These are phyloP conservation scores for Falco concolor DNA, from an alignment of 2,797 vertebrate species.

Conservation along the genomic window DNA sequence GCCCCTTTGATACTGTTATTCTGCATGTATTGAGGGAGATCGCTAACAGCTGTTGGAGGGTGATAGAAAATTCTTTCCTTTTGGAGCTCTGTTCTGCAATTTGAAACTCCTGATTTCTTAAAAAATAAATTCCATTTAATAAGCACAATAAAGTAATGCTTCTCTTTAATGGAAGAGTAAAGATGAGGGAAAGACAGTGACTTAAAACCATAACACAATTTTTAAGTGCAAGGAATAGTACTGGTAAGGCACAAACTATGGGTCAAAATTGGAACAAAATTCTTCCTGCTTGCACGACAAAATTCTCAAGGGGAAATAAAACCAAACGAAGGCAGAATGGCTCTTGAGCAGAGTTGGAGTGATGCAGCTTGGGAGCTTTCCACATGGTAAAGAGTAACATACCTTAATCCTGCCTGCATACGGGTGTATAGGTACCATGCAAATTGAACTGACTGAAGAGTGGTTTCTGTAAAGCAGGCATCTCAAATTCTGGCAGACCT, in stretches of 20 bases:
- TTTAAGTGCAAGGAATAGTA: not conserved
- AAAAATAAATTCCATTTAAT: not conserved
- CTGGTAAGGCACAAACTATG: not conserved
- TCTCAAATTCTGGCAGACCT: not conserved
- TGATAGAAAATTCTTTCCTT: not conserved
- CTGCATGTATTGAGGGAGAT: not conserved
- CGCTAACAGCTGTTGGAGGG: not conserved
- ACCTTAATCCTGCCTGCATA: not conserved
- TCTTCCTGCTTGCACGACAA: not conserved
- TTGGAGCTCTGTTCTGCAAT: not conserved
- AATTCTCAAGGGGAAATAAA: not conserved
- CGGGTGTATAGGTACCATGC: not conserved
- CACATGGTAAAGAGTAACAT: not conserved
- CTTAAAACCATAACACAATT: not conserved
- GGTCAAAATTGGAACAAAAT: not conserved
- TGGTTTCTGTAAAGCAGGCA: not conserved
- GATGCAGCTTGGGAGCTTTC: not conserved
- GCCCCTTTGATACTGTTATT: not conserved
- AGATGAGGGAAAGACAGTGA: not conserved
- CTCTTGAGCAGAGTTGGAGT: not conserved
- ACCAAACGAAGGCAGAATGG: not conserved
- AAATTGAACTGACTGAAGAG: not conserved
- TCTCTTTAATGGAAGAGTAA: not conserved
- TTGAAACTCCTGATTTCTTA: not conserved
- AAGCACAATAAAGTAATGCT: not conserved